Base-by-base conservation (phyloP, 2,797 vertebrate species). In the Coracias cyanogaster region DNA sequence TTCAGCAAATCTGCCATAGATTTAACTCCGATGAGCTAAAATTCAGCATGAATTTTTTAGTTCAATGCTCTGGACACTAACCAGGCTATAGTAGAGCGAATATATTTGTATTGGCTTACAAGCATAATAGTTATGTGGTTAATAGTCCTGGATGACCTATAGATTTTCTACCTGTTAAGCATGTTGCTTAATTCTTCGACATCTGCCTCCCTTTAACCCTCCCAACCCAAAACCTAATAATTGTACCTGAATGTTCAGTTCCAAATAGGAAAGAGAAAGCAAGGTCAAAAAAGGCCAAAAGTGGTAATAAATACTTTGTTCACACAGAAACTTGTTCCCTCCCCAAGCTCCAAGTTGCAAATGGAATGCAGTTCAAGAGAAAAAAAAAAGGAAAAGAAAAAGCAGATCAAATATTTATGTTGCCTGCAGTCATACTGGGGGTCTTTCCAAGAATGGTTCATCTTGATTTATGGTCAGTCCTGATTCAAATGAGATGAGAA, bases 361-460 rank as follows among this genome's bases (percentile, higher is more conserved):
- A 66, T 58, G 41, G 73, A 95, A 96, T 82, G 78, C 81, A 66
- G 49, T 71, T 82, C 0, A 13, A 74, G 62, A 82, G 54, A 12
- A 70, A 64, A 78, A 70, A 66, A 52, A 48, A 16, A 64, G 58
- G 92, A 85, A 86, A 82, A n/a, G 33, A 33, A 69, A 28, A 3
- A 17, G 62, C 14, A 90, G 45, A 96, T 96, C 21, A 97, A 97
- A 97, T 96, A 97, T 97, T 97, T 96, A 97, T 84, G 62, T 93
- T 95, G 89, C 94, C 95, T 96, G 92, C 57, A 93, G 95, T 82
- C 72, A 82, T 83, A 71, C 62, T 58, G 54, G 82, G 82, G 26
- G 9, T 77, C 69, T 95, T 95, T 92, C 90, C 81, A 93, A 90
- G 90, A 94, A 83, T 67, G 20, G 0, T 79, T 93, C 73, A 55